Conservation (phyloP, 2,797 vertebrate genomes). For the Poecilia wingei region DNA sequence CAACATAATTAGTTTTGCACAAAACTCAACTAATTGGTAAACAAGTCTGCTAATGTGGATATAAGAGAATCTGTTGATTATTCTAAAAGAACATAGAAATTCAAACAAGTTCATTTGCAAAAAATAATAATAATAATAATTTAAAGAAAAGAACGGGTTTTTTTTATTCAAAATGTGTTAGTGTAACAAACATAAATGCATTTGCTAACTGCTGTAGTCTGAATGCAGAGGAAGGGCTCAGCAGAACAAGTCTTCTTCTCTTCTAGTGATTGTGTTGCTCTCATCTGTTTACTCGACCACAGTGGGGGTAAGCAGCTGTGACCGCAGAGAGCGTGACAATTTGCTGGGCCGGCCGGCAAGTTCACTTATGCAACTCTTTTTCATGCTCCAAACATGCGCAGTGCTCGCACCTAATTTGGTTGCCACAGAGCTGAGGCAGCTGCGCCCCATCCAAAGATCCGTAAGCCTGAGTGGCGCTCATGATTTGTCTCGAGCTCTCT, state of each 20-base stretch:
- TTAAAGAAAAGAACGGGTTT: not conserved
- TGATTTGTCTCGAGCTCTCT: not conserved
- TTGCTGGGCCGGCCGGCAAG: not conserved
- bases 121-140: not conserved
- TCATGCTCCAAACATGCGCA: constrained; percentile 3
- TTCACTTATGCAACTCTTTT: constrained; percentile 1
- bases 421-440: constrained; percentile 6
- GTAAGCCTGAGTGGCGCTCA: not conserved
- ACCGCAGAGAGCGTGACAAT: not conserved
- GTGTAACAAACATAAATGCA: not conserved
- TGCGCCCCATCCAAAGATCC: not conserved
- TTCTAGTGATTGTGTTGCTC: not conserved
- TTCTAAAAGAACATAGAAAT: not conserved
- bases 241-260: not conserved
- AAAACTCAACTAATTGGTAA: not conserved
- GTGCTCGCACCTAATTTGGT: constrained; percentile 3
- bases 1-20: not conserved
- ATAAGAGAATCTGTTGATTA: not conserved
- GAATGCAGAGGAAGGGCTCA: not conserved
- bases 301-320: constrained; percentile 11
- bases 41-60: not conserved
- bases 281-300: constrained; percentile 5
- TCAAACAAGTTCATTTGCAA: not conserved
- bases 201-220: not conserved
- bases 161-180: not conserved